Conservation (phyloP, 1,140 invertebrate genomes). For the Papilio polyxenes region DNA sequence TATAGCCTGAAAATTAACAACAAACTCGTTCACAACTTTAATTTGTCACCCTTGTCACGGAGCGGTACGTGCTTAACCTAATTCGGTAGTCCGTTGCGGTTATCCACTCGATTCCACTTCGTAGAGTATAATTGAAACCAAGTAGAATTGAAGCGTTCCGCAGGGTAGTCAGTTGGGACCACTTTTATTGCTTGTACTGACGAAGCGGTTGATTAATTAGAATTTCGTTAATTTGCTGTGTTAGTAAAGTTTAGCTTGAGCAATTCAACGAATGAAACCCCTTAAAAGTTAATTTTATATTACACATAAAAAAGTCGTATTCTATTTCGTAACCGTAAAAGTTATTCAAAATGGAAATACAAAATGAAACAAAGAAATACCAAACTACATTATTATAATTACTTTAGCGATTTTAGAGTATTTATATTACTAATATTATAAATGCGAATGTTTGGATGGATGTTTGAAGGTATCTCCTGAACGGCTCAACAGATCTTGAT, state of each 20-base stretch:
- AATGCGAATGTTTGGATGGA: too few species aligned
- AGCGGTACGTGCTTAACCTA: constrained; percentile 28
- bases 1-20: constrained; percentile 26
- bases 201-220: constrained; percentile 11
- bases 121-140: constrained; percentile 20
- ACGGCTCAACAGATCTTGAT: too few species aligned
- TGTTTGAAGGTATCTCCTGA: too few species aligned
- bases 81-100: constrained; percentile 23
- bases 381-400: too few species aligned
- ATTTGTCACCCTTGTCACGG: constrained; percentile 29
- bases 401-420: neutral
- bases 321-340: neutral
- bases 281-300: neutral
- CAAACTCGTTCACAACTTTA: constrained; percentile 28
- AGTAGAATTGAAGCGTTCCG: neutral
- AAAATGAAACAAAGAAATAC: too few species aligned
- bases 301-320: neutral
- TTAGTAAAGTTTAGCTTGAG: neutral
- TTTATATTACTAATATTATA: too few species aligned
- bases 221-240: neutral
- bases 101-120: constrained; percentile 23
- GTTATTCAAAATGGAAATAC: too few species aligned
- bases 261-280: too few species aligned
- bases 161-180: constrained; percentile 16
- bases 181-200: constrained; percentile 15